Evolutionary conservation across 35 echinoderm and acorn worm species (phyloP), one percentile per base, ranked within the genome.

Genomic region (Lytechinus pictus): DNA sequence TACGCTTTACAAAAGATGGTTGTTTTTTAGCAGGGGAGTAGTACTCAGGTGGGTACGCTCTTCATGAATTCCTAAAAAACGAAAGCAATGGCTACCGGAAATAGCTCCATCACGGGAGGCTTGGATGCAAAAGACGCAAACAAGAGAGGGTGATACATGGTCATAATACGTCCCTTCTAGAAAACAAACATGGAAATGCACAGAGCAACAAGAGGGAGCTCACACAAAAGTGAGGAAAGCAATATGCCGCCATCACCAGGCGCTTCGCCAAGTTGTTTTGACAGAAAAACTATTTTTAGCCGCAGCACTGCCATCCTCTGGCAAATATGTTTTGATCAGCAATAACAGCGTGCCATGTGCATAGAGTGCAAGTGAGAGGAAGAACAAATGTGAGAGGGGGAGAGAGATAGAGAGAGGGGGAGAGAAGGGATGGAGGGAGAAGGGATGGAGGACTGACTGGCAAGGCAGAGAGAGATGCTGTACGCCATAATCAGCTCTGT

Each of bases 241-340:
- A 93, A 93, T 93, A 93, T 93, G 92, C 53, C 92, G 92, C 92
- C 92, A 93, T 93, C 92, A 93, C 92, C 27, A 93, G 92, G 92
- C 92, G 52, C 52, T 57, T 54, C 92, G 92, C 27, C 92, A 93
- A 93, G 92, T 93, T 93, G 92, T 93, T 93, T 93, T 93, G 92
- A 93, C 92, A 93, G 92, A 93, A 93, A 55, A 93, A 93, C 92
- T 93, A 93, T 93, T 93, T 93, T 93, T 93, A 93, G 92, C 92
- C 92, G 9, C 52, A 21, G 52, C 88, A 27, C 54, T 28, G 92
- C 92, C 54, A 93, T 93, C 92, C 52, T 54, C 54, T 93, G 92
- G 92, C 92, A 93, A 93, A 93, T 93, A 93, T 93, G 92, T 93
- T 93, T 93, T 93, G 92, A 93, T 93, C 92, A 57, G 92, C 92